Evolutionary conservation across 2,888 invertebrate species (phyloP).

Genomic region (Papilio protenor): DNA sequence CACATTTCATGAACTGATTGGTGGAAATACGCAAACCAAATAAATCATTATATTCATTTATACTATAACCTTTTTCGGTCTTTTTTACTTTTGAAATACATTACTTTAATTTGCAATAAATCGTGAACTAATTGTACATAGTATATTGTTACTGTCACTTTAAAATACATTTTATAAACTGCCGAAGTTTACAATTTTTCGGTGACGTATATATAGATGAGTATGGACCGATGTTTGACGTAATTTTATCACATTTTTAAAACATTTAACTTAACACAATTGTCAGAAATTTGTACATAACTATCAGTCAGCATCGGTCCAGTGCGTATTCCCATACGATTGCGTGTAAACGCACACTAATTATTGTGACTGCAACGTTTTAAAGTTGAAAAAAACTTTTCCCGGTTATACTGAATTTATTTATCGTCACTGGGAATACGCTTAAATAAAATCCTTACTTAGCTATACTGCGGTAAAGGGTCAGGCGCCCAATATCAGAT

Average conservation of each 20-base stretch:
- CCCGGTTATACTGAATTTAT: background rate
- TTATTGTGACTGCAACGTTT: background rate
- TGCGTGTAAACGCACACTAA: background rate
- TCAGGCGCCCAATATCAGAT: background rate
- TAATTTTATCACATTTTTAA: background rate
- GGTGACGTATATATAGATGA: background rate
- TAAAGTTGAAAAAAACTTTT: background rate
- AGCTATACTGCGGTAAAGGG: background rate
- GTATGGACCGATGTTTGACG: slow-evolving; percentile 8
- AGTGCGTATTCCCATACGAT: slow-evolving; percentile 1
- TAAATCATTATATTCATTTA: background rate
- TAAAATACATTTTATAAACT: background rate
- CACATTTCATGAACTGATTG: background rate
- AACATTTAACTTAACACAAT: background rate
- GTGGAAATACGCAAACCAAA: background rate
- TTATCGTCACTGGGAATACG: slow-evolving; percentile 5
- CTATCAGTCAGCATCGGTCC: slow-evolving; percentile 3
- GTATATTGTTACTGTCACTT: background rate
- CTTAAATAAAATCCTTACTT: background rate
- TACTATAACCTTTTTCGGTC: background rate
- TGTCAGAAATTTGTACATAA: background rate
- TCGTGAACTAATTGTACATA: background rate
- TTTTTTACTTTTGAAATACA: background rate
- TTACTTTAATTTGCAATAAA: background rate
- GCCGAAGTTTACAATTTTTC: background rate